Conservation (phyloP, 2,888 invertebrate species). For the Epistrophe eligans region DNA sequence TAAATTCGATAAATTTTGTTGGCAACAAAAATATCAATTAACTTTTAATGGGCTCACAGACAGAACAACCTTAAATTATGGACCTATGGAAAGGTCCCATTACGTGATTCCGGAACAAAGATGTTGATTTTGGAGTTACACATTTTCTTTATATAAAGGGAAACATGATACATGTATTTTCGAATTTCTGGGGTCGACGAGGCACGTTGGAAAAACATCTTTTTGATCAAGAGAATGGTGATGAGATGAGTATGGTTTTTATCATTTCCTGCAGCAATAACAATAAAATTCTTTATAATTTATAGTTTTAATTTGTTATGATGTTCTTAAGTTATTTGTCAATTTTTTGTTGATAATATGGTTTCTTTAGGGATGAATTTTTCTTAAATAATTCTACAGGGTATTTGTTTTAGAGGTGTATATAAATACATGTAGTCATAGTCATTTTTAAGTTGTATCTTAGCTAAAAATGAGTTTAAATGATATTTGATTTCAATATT, state of each 20-base stretch:
- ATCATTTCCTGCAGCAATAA: neutral
- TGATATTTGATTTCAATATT: too few species aligned
- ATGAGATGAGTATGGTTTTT: neutral
- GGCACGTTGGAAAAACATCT: neutral
- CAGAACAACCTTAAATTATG: neutral
- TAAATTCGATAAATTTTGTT: constrained; percentile 18
- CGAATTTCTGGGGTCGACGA: neutral
- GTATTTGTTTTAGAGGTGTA: too few species aligned
- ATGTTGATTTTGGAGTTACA: neutral
- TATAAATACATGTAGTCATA: too few species aligned
- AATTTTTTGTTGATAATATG: neutral
- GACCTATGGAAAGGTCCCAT: constrained; percentile 1
- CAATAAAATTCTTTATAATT: neutral
- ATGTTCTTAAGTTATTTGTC: neutral
- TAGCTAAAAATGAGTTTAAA: too few species aligned
- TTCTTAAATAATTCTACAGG: neutral
- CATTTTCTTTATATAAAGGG: neutral
- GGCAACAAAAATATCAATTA: constrained; percentile 31
- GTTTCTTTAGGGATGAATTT: neutral
- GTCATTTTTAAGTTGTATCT: too few species aligned
- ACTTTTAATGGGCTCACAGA: constrained; percentile 20
- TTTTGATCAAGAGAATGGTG: neutral
- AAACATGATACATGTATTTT: neutral
- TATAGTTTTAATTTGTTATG: neutral
- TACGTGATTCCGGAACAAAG: neutral